Conservation (phyloP, 2,113 vertebrate genomes). For the Mola mola region DNA sequence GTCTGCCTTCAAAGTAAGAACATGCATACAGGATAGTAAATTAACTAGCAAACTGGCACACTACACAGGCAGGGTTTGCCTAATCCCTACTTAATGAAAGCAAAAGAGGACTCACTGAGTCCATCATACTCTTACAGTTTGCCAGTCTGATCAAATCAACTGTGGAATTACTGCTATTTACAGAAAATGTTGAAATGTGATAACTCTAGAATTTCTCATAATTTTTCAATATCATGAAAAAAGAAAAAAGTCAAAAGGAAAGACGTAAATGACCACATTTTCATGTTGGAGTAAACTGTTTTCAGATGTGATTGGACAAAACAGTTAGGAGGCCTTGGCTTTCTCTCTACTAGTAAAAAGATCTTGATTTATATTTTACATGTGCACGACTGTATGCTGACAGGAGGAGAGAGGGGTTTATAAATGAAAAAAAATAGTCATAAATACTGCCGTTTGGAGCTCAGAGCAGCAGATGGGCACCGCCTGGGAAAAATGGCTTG, state of each 20-base stretch:
- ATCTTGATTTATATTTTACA: too few species aligned
- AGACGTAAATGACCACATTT: background rate
- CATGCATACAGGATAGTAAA: slow-evolving; percentile 10
- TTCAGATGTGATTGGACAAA: slow-evolving; percentile 1
- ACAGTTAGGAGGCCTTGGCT: background rate
- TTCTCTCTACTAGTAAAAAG: background rate
- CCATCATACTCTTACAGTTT: slow-evolving; percentile 43
- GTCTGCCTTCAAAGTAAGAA: slow-evolving; percentile 41
- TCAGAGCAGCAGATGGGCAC: slow-evolving; percentile 16
- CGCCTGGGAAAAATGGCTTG: slow-evolving; percentile 24
- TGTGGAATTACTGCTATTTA: slow-evolving; percentile 31
- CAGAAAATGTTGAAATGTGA: background rate
- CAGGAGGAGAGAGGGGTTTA: background rate
- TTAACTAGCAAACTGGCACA: slow-evolving; percentile 11
- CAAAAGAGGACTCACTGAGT: too few species aligned
- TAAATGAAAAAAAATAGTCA: slow-evolving; percentile 10
- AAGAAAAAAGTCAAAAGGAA: background rate
- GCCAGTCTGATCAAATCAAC: slow-evolving; percentile 26
- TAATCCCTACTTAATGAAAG: slow-evolving; percentile 69
- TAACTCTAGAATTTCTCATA: too few species aligned
- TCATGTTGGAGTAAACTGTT: background rate
- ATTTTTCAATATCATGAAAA: background rate
- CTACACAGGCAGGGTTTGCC: slow-evolving; percentile 25
- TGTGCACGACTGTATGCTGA: background rate
- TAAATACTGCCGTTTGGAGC: slow-evolving; percentile 26